A percentile compares a stretch with the other conserved stretches of the same genome.
Conservation (phyloP, 1,140 invertebrate genomes). For the Pseudomyrmex dendroicus region DNA sequence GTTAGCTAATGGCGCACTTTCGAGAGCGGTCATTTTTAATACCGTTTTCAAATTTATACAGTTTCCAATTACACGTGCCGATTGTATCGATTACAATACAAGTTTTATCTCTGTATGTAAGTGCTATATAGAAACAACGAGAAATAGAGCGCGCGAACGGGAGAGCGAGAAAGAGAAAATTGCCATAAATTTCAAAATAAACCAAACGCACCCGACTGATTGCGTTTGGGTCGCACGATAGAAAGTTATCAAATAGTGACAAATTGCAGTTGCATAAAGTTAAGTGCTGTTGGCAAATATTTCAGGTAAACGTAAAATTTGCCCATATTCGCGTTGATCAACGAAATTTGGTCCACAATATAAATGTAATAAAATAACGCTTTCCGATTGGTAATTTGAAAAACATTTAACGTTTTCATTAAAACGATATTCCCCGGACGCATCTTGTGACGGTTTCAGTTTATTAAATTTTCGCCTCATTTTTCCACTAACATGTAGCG, state of each 20-base stretch:
- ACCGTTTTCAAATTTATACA: conserved; percentile 10
- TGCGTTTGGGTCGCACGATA: conserved; percentile 28
- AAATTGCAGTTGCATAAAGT: conserved; percentile 49
- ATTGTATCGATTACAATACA: conserved; percentile 8
- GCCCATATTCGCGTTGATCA: conserved; percentile 12
- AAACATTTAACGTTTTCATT: conserved; percentile 32
- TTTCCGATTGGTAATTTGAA: conserved; percentile 18
- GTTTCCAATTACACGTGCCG: conserved; percentile 7
- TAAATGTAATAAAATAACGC: conserved; percentile 45
- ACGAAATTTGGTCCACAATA: conserved; percentile 16
- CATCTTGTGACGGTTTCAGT: conserved; percentile 3
- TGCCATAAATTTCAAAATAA: conserved; percentile 48
- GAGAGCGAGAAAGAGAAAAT: conserved; percentile 29
- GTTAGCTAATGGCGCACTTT: conserved; percentile 4
- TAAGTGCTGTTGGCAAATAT: conserved; percentile 39
- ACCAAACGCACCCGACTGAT: conserved; percentile 22
- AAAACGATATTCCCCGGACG: conserved; percentile 6
- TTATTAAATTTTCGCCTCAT: neutral
- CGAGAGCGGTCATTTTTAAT: neutral
- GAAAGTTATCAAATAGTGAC: conserved; percentile 52
- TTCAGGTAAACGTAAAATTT: conserved; percentile 47
- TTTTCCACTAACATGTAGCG: neutral
- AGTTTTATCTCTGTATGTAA: conserved; percentile 26
- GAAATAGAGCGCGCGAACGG: too few relatives aligned
- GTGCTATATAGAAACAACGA: conserved; percentile 13